Conservation (phyloP, 2,888 invertebrate genomes). For the Entomobrya multifasciata region DNA sequence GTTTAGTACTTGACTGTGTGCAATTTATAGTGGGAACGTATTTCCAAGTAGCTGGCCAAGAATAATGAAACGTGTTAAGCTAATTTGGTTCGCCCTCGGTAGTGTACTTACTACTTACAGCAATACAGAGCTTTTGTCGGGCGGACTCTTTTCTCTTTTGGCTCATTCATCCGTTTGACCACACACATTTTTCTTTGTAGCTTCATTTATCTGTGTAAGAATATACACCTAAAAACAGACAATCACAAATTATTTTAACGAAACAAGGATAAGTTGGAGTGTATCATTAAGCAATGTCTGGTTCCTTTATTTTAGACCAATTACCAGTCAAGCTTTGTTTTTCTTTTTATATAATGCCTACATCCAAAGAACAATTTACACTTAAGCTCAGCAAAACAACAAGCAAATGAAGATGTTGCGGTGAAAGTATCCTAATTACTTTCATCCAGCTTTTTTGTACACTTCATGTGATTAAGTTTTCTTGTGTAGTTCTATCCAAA, state of each 20-base stretch:
- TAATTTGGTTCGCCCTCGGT: constrained; percentile 7
- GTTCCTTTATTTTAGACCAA: constrained; percentile 2
- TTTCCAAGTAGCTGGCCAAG: constrained; percentile 28
- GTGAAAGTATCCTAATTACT: too few species aligned
- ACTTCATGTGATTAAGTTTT: too few species aligned
- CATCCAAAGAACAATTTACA: too few species aligned
- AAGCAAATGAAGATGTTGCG: not conserved
- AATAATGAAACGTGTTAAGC: constrained; percentile 25
- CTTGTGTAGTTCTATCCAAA: too few species aligned
- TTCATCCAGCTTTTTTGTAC: too few species aligned
- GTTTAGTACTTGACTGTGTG: not conserved
- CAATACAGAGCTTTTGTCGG: not conserved
- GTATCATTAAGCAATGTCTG: constrained; percentile 26
- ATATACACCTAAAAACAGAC: not conserved
- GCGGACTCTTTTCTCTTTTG: not conserved
- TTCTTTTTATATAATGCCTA: too few species aligned
- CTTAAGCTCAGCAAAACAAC: too few species aligned
- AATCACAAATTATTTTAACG: constrained; percentile 4
- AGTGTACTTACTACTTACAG: not conserved
- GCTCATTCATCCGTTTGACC: constrained; percentile 12
- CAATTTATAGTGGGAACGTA: not conserved
- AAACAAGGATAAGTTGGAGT: constrained; percentile 6
- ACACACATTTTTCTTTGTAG: not conserved
- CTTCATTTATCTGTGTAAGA: constrained; percentile 3
- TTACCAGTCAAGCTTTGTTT: not conserved